phyloP scores from a whole-genome alignment of 2,113 vertebrate genomes.

The Galeopterus variegatus region DNA sequence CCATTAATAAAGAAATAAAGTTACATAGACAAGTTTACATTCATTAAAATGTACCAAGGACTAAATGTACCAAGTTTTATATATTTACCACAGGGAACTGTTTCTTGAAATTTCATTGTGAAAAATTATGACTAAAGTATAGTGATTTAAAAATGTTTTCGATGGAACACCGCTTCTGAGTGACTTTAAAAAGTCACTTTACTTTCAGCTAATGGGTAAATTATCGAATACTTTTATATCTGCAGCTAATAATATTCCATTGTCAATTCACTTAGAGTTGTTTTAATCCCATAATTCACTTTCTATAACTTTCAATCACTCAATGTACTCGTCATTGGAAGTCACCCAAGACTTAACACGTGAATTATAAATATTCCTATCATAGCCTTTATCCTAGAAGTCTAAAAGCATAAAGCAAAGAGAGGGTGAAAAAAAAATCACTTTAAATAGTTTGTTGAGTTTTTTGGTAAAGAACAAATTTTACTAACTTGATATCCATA shows the following conservation, averaged over 20 bases:
- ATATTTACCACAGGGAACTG: neutral
- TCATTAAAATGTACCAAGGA: neutral
- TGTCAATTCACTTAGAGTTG: constrained; percentile 49
- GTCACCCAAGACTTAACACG: constrained; percentile 47
- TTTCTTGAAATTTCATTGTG: neutral
- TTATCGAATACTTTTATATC: neutral
- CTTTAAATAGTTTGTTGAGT: neutral
- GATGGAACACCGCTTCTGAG: neutral
- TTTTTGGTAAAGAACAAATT: constrained; percentile 18
- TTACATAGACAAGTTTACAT: neutral
- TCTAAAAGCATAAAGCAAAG: constrained; percentile 16
- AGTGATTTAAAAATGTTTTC: neutral
- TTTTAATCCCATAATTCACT: constrained; percentile 16
- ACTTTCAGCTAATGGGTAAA: constrained; percentile 37
- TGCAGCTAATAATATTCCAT: constrained; percentile 54
- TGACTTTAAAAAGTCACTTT: constrained; percentile 22
- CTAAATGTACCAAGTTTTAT: neutral
- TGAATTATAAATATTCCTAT: constrained; percentile 45
- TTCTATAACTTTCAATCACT: constrained; percentile 43
- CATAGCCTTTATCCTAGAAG: constrained; percentile 16
- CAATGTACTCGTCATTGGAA: constrained; percentile 61
- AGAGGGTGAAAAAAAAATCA: neutral
- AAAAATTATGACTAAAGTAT: neutral
- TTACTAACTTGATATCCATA: neutral
- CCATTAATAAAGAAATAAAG: constrained; percentile 18